These are phyloP conservation scores for Lytechinus variegatus DNA, from an alignment of 35 echinoderm and acorn worm species.

Conservation along the genomic window DNA sequence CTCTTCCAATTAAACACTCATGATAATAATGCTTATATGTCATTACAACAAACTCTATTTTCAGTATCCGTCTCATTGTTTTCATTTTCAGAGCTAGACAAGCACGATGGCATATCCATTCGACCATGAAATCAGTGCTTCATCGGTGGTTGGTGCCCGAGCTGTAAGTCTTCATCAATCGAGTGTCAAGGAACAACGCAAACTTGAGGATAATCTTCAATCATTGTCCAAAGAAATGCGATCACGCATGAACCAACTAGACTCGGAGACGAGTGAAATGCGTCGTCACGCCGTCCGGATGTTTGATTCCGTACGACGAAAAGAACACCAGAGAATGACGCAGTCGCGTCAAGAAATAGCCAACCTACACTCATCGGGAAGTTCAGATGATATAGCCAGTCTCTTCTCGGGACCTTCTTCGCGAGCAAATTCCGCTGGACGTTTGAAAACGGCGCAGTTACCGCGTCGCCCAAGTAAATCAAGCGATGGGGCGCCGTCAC, in stretches of 20 bases:
- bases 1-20: too few relatives aligned
- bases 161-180: neutral
- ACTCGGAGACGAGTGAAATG: constrained; percentile 45
- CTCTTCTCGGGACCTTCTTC: neutral
- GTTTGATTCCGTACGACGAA: constrained; percentile 22
- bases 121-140: neutral
- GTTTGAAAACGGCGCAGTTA: neutral
- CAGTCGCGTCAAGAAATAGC: neutral
- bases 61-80: too few relatives aligned
- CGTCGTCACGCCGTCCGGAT: constrained; percentile 3
- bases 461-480: too few relatives aligned
- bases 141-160: neutral
- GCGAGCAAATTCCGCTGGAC: neutral
- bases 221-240: constrained; percentile 33
- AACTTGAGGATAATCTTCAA: constrained; percentile 15
- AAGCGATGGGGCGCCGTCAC: neutral
- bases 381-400: neutral
- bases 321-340: constrained; percentile 19
- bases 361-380: neutral
- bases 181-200: neutral
- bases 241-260: constrained; percentile 36
- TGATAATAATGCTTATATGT: too few relatives aligned
- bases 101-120: neutral
- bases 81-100: neutral
- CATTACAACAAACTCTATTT: too few relatives aligned